Base-by-base conservation (phyloP, 2,888 invertebrate genomes). In the Elegia similella region DNA sequence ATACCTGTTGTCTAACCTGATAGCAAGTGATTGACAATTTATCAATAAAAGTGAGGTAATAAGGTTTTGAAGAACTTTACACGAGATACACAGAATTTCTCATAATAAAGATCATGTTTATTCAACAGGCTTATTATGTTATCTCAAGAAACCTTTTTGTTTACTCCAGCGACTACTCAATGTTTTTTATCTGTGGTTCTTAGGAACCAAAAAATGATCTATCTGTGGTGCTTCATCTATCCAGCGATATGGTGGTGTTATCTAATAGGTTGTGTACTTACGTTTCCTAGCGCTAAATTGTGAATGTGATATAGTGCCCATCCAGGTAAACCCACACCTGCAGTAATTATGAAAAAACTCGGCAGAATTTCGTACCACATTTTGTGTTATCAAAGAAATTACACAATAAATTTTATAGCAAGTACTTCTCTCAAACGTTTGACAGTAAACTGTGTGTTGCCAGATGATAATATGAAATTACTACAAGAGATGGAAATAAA, bases 351-450 rank as follows among this genome's bases (percentile, higher is more conserved):
- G 62, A 86, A 88, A 62, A 93, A 92, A 69, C 93, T 92, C 12
- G 95, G 95, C 69, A 95, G 71, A 78, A 95, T 93, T 93, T 95
- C 95, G 82, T 94, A 95, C 95, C 95, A 95, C 95, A 95, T 95
- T 77, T 70, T 85, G 60, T 52, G 62, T 54, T 66, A 65, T 61
- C 63, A 56, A 23, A 60, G 54, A 65, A 69, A 64, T 57, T 62
- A 59, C 56, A 59, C 57, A 65, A 74, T 63, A 63, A 64, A 65
- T 62, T 68, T 67, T 15, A 62, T 59, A 42, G 48, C 13, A 32
- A 17, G 42, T 15, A 34, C n/a, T 29, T 54, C 17, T 23, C 34
- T 34, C 44, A 44, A 56, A 42, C 46, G 66, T 70, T 61, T 71
- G 74, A 73, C 72, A 77, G 69, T 60, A 58, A 68, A 62, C 30